Percentiles rank a stretch among this genome's conserved stretches.
phyloP scores from a whole-genome alignment of 2,888 invertebrate species.

The Quadroppia sp. region DNA sequence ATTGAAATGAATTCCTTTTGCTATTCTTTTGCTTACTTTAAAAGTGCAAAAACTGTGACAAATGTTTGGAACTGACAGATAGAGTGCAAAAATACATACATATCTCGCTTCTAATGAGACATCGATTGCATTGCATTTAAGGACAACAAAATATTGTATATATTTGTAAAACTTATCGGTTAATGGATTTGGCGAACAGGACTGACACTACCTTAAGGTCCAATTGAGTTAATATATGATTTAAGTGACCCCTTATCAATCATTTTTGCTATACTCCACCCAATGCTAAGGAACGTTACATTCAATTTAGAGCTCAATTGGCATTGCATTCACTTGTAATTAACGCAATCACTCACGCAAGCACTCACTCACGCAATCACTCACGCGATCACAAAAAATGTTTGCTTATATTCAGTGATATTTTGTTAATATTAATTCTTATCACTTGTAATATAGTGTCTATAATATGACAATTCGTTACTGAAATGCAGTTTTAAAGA shows the following conservation, averaged over 20 bases:
- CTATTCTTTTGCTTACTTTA: not conserved
- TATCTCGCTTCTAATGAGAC: conserved; percentile 5
- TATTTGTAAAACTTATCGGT: conserved; percentile 19
- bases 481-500: conserved; percentile 5
- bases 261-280: conserved; percentile 23
- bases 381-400: conserved; percentile 25
- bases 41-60: not conserved
- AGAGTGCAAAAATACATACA: not conserved
- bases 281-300: conserved; percentile 27
- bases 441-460: conserved; percentile 13
- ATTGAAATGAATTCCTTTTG: not conserved
- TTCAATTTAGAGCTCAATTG: conserved; percentile 28
- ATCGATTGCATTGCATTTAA: conserved; percentile 30
- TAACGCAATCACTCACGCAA: conserved; percentile 35
- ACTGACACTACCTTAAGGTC: conserved; percentile 16
- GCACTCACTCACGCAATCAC: conserved; percentile 30
- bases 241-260: conserved; percentile 35
- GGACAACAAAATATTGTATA: conserved; percentile 1
- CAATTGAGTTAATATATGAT: conserved; percentile 14
- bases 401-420: not conserved
- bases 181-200: conserved; percentile 26
- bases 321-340: conserved; percentile 34
- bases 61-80: not conserved
- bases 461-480: not conserved
- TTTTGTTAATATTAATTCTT: not conserved